Evolutionary conservation across 2,888 invertebrate species (phyloP).

Genomic region (Nomada ferruginata): DNA sequence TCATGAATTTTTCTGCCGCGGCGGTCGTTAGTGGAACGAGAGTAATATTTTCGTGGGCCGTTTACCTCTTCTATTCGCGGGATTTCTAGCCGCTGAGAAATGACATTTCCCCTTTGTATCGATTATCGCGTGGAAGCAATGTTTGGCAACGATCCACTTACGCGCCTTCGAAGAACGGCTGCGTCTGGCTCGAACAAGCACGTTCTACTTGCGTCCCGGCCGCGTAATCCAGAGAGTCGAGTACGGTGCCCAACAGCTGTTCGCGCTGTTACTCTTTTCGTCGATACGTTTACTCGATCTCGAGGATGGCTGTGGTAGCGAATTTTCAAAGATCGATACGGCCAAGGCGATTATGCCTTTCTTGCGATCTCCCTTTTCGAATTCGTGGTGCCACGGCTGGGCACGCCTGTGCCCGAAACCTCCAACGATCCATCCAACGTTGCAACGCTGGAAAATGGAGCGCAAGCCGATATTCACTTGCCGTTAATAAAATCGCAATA

Average conservation of each 20-base stretch:
- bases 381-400: not conserved
- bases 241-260: not conserved
- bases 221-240: not conserved
- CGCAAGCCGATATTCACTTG: constrained; percentile 43
- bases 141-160: constrained; percentile 20
- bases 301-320: too few relatives aligned
- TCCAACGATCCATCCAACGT: constrained; percentile 20
- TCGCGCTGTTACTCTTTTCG: constrained; percentile 9
- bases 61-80: too few relatives aligned
- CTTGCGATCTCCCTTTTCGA: not conserved
- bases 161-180: not conserved
- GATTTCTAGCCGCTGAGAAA: not conserved
- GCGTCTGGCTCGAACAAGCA: not conserved
- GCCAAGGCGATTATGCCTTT: not conserved
- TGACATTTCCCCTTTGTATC: constrained; percentile 5
- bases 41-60: too few relatives aligned
- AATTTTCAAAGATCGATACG: too few relatives aligned
- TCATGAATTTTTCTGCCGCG: constrained; percentile 59
- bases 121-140: not conserved
- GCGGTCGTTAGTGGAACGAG: too few relatives aligned
- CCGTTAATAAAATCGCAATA: constrained; percentile 58
- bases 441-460: constrained; percentile 36
- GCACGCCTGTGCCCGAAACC: not conserved
- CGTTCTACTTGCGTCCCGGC: constrained; percentile 17
- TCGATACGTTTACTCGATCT: too few relatives aligned